Base-by-base conservation (phyloP, 2,888 invertebrate genomes). In the Yponomeuta sedellus region DNA sequence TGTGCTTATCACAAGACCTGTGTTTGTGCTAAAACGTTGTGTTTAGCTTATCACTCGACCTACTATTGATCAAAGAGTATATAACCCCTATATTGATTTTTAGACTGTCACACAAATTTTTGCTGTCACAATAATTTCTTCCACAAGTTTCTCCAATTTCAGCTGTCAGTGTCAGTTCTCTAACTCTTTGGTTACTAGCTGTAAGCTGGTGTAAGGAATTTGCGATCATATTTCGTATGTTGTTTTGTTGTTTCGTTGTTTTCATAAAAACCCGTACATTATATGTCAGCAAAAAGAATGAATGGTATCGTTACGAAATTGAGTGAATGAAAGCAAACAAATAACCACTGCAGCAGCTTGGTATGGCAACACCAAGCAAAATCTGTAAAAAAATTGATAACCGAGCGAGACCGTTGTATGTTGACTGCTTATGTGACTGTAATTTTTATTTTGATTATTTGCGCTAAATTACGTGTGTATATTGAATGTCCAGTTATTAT, bases 401-500 rank as follows among this genome's bases (percentile, higher is more conserved):
- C 6, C 19, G 12, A 77, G 72, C 74, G 76, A 79, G 79, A 79
- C 83, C 80, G 83, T 65, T 85, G 82, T 80, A 85, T 86, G 86
- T 85, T 85, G 86, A 81, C 80, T 83, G 79, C 64, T 68, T 79
- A 81, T 80, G 76, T 77, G 76, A 81, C 73, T 80, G 80, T 73
- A 76, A 77, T 77, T 82, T 85, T 82, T 82, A 82, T 82, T 82
- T 83, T 77, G 77, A 79, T 73, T 81, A 76, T 81, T 79, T 83
- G 76, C 74, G 79, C 77, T 44, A 88, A 88, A 87, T 83, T 88
- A 76, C 76, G 77, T 74, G 86, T 81, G 75, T 74, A 75, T 74
- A 71, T 71, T 70, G 71, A 70, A 71, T 73, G 75, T 69, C 68
- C 71, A 68, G 44, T 16, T 52, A 12, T 65, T 77, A 80, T 71